These are phyloP conservation scores for Zosterops hypoxanthus DNA, from an alignment of 2,113 vertebrate species.

Conservation along the genomic window DNA sequence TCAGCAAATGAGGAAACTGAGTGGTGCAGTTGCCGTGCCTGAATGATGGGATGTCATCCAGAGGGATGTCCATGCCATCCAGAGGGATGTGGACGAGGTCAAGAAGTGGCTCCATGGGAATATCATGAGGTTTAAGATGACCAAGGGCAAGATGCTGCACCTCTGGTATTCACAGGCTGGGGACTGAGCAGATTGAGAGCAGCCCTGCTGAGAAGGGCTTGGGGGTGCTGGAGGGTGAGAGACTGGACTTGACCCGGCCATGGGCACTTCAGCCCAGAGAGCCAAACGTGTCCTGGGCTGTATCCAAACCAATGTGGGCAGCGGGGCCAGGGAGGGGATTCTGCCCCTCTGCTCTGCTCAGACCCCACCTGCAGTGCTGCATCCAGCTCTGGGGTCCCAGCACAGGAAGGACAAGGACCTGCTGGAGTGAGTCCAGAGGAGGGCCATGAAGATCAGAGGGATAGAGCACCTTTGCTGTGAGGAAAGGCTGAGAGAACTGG, in stretches of 20 bases:
- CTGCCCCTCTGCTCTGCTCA: not conserved
- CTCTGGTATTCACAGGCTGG: not conserved
- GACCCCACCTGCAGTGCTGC: not conserved
- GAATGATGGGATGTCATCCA: not conserved
- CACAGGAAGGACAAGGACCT: not conserved
- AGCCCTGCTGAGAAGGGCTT: fast-evolving
- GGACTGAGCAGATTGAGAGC: not conserved
- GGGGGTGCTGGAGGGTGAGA: not conserved
- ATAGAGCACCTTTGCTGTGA: not conserved
- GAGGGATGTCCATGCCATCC: not conserved
- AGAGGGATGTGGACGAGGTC: not conserved
- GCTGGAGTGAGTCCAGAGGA: not conserved
- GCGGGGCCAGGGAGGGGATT: not conserved
- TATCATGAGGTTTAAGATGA: not conserved
- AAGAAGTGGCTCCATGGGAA: not conserved
- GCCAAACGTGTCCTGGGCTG: not conserved
- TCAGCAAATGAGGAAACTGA: not conserved
- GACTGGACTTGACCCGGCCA: not conserved
- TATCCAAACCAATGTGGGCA: not conserved
- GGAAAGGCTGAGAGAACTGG: not conserved
- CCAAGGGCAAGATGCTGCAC: not conserved
- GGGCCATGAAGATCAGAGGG: not conserved
- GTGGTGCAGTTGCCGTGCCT: not conserved
- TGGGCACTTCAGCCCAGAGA: not conserved
- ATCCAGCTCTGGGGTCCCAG: not conserved